A percentile compares a stretch with the other conserved stretches of the same genome.
These are phyloP conservation scores for Enteromius treurensis DNA, from an alignment of 2,797 vertebrate species.

Conservation along the genomic window DNA sequence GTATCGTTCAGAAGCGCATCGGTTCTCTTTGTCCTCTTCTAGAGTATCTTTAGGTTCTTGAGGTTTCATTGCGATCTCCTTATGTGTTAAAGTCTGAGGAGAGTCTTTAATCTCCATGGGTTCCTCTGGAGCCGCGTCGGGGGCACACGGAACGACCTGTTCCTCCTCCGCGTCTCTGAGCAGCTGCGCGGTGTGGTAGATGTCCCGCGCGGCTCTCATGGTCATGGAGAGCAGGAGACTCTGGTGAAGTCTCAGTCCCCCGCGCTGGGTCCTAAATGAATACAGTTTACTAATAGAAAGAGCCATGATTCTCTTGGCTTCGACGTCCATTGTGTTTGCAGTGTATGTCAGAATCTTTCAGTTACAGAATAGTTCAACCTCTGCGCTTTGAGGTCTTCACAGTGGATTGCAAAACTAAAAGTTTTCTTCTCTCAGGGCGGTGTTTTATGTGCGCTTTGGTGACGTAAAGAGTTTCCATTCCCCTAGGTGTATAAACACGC, in stretches of 20 bases:
- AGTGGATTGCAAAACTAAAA: constrained; percentile 54
- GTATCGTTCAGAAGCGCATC: constrained; percentile 63
- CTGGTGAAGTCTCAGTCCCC: constrained; percentile 87
- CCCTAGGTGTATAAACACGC: constrained; percentile 68
- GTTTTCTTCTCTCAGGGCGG: constrained; percentile 60
- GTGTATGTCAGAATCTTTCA: constrained; percentile 1
- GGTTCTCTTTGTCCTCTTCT: constrained; percentile 71
- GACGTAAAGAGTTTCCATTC: constrained; percentile 77
- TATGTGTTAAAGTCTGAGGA: constrained; percentile 24
- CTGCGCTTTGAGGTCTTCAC: background rate
- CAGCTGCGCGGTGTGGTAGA: constrained; percentile 80
- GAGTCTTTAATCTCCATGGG: constrained; percentile 68
- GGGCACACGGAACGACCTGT: constrained; percentile 42
- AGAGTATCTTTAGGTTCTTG: constrained; percentile 27
- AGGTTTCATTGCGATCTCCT: background rate
- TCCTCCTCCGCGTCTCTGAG: constrained; percentile 61
- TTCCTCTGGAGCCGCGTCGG: constrained; percentile 57
- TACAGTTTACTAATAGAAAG: constrained; percentile 90
- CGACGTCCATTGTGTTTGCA: constrained; percentile 79
- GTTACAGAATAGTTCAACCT: constrained; percentile 59
- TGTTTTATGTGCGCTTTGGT: constrained; percentile 76
- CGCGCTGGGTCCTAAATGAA: constrained; percentile 84
- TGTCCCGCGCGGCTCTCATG: constrained; percentile 86
- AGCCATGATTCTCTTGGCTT: constrained; percentile 88
- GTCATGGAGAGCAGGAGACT: constrained; percentile 88